Conservation (phyloP, 2,888 invertebrate species). For the Corythucha ciliata region DNA sequence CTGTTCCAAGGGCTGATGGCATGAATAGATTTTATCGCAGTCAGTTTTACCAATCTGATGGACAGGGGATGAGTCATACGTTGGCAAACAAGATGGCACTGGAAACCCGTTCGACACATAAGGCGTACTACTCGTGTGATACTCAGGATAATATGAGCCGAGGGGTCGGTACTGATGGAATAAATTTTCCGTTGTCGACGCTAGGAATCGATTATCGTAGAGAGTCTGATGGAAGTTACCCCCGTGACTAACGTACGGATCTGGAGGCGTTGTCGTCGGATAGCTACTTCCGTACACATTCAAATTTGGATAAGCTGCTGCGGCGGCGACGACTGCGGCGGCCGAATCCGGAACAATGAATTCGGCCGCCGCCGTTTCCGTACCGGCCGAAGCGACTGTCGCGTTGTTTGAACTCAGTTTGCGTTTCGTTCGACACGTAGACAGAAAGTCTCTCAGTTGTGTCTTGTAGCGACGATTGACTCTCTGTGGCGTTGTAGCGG, state of each 20-base stretch:
- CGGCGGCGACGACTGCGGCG: conserved; percentile 54
- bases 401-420: conserved; percentile 46
- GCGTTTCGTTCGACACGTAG: conserved; percentile 80
- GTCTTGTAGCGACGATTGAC: conserved; percentile 87
- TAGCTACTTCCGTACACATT: conserved; percentile 72
- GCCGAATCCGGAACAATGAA: conserved; percentile 52
- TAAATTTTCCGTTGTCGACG: conserved; percentile 69
- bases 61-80: conserved; percentile 46
- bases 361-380: conserved; percentile 51
- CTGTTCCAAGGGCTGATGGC: conserved; percentile 52
- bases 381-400: conserved; percentile 41
- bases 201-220: conserved; percentile 62
- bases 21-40: conserved; percentile 52
- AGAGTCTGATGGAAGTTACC: conserved; percentile 53
- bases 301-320: conserved; percentile 59
- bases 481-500: conserved; percentile 62
- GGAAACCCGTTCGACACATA: conserved; percentile 77
- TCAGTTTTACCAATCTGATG: conserved; percentile 32
- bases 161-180: conserved; percentile 86
- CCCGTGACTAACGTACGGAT: conserved; percentile 60
- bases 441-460: conserved; percentile 82
- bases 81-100: conserved; percentile 53
- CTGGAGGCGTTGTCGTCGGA: conserved; percentile 49
- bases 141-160: conserved; percentile 62
- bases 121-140: conserved; percentile 52